Evolutionary conservation across 1,140 invertebrate species (phyloP).

Genomic region (Diabrotica virgifera): DNA sequence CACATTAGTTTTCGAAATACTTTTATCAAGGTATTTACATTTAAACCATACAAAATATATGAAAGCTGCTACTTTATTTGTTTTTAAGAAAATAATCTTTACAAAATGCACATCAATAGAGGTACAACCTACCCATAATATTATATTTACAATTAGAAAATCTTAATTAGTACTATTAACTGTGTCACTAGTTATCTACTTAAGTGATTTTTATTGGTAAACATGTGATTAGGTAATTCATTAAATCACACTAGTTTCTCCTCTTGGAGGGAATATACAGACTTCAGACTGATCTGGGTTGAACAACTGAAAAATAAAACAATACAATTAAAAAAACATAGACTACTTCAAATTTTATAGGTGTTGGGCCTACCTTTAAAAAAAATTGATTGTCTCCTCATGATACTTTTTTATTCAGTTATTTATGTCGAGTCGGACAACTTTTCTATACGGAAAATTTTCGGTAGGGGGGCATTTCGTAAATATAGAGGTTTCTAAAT

Average conservation of each 20-base stretch:
- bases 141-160: not conserved
- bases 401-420: too few relatives aligned
- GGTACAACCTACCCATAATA: not conserved
- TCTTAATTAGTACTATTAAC: not conserved
- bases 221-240: not conserved
- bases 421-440: too few relatives aligned
- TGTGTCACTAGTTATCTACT: not conserved
- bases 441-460: too few relatives aligned
- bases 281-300: conserved; percentile 59
- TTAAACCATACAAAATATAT: not conserved
- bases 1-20: not conserved
- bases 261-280: conserved; percentile 38
- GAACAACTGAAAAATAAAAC: conserved; percentile 54
- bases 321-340: not conserved
- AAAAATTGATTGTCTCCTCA: too few relatives aligned
- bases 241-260: not conserved
- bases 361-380: too few relatives aligned
- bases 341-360: too few relatives aligned
- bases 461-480: too few relatives aligned
- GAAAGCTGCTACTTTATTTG: not conserved
- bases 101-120: not conserved
- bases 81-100: not conserved
- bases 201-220: not conserved
- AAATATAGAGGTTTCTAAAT: too few relatives aligned
- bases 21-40: not conserved